Evolutionary conservation across 2,113 vertebrate genomes (phyloP), one percentile per base, ranked within the genome.

Genomic region (Delphinapterus leucas): DNA sequence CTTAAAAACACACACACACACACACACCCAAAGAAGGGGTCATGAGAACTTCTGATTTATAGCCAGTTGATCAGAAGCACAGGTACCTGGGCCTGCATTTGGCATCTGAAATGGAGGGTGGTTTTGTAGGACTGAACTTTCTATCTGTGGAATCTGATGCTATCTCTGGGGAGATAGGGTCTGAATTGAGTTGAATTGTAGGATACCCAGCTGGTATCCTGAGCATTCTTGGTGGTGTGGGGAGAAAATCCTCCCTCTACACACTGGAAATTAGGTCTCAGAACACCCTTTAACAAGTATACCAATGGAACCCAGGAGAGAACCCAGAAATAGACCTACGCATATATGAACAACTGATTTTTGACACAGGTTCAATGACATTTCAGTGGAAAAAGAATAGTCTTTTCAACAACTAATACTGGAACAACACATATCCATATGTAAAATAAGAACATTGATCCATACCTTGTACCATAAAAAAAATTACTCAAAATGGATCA

Each of bases 401-500:
- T 33, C 36, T 92, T 97, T 92, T 89, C 88, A 89, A 74, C 8
- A 94, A 63, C 88, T 44, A 74, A 93, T 71, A 14, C 33, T 74
- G 33, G 60, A 92, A 92, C 25, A 90, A 79, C 33, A 93, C 58
- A 90, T 67, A 76, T n/a, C 13, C 36, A 88, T 49, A 84, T 26
- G 14, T 61, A 96, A 93, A 95, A 95, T 73, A 79, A 83, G 7
- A 93, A 33, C 3, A 12, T 61, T 36, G 25, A 79, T 47, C 49
- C 44, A 96, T 70, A 81, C 21, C 17, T 83, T 73, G 20, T 6
- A 80, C 9, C 26, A 80, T 38, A 26, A 15, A 41, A 67, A 89
- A 90, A 49, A 17, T 47, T 83, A 76, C 36, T 79, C 47, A 58
- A 88, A 93, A 92, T 81, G 14, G n/a, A 82, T 71, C 53, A 44